Percentiles rank a stretch among this genome's conserved stretches.
These are phyloP conservation scores for Pycnomerus fuliginosus DNA, from an alignment of 2,888 invertebrate genomes.

Conservation along the genomic window DNA sequence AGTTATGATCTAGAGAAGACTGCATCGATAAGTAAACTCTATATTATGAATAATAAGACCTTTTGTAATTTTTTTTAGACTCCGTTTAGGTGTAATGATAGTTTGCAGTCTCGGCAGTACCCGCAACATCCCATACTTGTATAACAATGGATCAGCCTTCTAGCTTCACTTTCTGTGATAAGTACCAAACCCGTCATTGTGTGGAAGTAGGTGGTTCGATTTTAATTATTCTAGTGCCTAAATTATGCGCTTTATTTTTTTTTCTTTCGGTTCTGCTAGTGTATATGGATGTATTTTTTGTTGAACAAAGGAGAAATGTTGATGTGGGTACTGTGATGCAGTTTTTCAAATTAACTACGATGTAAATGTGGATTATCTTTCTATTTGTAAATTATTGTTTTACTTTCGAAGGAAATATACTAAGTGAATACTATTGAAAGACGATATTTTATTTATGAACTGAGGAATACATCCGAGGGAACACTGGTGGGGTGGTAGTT, in stretches of 20 bases:
- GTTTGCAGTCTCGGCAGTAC: conserved; percentile 49
- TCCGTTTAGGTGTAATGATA: conserved; percentile 45
- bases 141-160: conserved; percentile 15
- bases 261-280: conserved; percentile 11
- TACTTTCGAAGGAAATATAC: conserved; percentile 48
- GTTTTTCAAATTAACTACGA: conserved; percentile 46
- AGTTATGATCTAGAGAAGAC: conserved; percentile 53
- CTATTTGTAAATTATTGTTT: conserved; percentile 52
- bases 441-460: conserved; percentile 26
- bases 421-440: conserved; percentile 38
- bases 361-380: conserved; percentile 52
- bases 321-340: conserved; percentile 54
- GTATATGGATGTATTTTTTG: conserved; percentile 26
- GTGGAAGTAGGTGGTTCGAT: conserved; percentile 19
- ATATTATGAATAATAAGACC: conserved; percentile 41
- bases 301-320: conserved; percentile 27
- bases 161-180: conserved; percentile 35
- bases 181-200: conserved; percentile 15
- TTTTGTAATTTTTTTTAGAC: conserved; percentile 45
- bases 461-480: conserved; percentile 4
- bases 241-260: conserved; percentile 17
- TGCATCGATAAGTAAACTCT: conserved; percentile 52
- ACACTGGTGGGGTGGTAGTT: conserved; percentile 12
- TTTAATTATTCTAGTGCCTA: conserved; percentile 17
- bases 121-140: conserved; percentile 42